Evolutionary conservation across 2,797 vertebrate species (phyloP).

Genomic region (Halcyon chelicuti): DNA sequence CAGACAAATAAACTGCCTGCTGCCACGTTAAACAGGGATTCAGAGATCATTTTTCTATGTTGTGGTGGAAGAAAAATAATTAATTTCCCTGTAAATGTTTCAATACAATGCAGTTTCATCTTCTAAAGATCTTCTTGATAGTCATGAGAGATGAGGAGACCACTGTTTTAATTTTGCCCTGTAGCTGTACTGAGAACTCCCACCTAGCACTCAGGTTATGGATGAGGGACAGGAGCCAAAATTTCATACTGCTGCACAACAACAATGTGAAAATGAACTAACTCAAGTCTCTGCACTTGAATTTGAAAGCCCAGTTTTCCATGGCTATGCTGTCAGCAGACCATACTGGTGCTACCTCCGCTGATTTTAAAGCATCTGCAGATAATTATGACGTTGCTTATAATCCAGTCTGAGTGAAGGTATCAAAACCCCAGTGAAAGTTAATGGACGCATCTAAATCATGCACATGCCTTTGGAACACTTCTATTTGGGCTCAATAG

Average conservation of each 20-base stretch:
- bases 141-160: neutral
- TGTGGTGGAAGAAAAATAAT: neutral
- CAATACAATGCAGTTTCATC: neutral
- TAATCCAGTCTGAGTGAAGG: neutral
- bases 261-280: neutral
- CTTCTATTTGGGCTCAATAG: neutral
- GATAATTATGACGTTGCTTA: neutral
- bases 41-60: neutral
- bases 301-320: neutral
- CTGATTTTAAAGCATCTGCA: neutral
- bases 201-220: neutral
- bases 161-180: neutral
- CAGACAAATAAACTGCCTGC: neutral
- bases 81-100: neutral
- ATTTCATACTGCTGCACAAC: neutral
- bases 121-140: neutral
- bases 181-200: neutral
- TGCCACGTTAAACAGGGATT: neutral
- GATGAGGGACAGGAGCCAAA: neutral
- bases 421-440: neutral
- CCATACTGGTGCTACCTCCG: neutral
- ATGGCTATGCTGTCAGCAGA: neutral
- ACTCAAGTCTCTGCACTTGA: neutral
- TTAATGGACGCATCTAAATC: neutral
- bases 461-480: neutral